phyloP scores from a whole-genome alignment of 2,797 vertebrate genomes.

The Chaetophractus vellerosus region DNA sequence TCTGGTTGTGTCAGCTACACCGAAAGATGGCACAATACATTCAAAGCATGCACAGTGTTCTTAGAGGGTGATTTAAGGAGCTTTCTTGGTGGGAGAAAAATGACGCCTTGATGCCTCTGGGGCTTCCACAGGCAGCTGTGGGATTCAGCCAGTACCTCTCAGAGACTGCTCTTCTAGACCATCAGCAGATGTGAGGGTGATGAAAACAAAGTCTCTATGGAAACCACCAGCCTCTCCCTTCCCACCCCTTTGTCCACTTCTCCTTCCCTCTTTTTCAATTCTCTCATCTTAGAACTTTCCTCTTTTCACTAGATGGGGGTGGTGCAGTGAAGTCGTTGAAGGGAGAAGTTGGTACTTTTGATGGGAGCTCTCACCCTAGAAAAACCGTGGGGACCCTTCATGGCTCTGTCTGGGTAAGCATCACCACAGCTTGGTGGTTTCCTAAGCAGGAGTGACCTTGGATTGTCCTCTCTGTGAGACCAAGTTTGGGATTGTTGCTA shows the following conservation, averaged over 20 bases:
- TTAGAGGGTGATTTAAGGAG: background rate
- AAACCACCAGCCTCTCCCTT: background rate
- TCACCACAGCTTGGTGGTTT: background rate
- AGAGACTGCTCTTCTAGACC: background rate
- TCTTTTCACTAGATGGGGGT: background rate
- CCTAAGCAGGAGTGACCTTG: background rate
- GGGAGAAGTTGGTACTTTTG: background rate
- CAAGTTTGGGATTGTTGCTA: background rate
- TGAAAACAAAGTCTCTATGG: background rate
- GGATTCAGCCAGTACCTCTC: background rate
- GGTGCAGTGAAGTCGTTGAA: background rate
- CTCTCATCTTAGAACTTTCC: background rate
- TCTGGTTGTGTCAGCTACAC: background rate
- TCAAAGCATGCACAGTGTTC: background rate
- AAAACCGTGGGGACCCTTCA: background rate
- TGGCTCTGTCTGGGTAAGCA: background rate
- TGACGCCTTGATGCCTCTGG: background rate
- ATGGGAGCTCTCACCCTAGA: background rate
- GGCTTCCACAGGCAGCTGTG: background rate
- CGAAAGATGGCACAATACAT: background rate
- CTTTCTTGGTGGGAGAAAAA: background rate
- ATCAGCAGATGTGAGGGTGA: background rate
- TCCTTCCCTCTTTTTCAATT: conserved; percentile 20
- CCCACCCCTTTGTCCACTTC: no score
- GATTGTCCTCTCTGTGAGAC: background rate